Conservation (phyloP, 2,797 vertebrate species). For the Acomys russatus region DNA sequence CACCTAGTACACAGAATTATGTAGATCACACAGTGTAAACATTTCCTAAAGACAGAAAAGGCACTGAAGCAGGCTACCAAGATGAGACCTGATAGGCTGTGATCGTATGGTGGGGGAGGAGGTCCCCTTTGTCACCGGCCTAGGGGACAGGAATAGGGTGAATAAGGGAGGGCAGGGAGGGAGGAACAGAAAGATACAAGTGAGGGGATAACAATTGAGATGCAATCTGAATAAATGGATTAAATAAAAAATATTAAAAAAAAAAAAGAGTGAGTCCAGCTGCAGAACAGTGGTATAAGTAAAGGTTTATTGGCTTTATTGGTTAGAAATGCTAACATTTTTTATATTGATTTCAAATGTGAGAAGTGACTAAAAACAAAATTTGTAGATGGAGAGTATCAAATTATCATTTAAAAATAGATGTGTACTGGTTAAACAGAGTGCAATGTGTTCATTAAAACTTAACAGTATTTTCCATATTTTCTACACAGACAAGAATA, state of each 20-base stretch:
- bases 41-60: not conserved
- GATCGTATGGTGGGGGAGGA: too few relatives aligned
- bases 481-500: not conserved
- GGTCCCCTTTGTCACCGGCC: too few relatives aligned
- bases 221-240: too few relatives aligned
- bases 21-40: not conserved
- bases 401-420: not conserved
- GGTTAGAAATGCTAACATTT: not conserved
- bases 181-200: too few relatives aligned
- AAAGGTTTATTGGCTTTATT: not conserved
- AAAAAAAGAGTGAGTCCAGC: not conserved
- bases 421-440: not conserved
- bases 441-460: not conserved
- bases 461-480: not conserved
- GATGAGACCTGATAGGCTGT: too few relatives aligned
- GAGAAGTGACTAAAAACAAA: not conserved
- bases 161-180: too few relatives aligned
- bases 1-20: not conserved
- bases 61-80: too few relatives aligned
- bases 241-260: too few relatives aligned
- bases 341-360: constrained; percentile 1
- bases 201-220: too few relatives aligned
- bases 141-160: too few relatives aligned
- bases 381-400: not conserved
- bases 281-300: not conserved